Evolutionary conservation across 1,140 invertebrate genomes (phyloP).

Genomic region (Bombus confusus): DNA sequence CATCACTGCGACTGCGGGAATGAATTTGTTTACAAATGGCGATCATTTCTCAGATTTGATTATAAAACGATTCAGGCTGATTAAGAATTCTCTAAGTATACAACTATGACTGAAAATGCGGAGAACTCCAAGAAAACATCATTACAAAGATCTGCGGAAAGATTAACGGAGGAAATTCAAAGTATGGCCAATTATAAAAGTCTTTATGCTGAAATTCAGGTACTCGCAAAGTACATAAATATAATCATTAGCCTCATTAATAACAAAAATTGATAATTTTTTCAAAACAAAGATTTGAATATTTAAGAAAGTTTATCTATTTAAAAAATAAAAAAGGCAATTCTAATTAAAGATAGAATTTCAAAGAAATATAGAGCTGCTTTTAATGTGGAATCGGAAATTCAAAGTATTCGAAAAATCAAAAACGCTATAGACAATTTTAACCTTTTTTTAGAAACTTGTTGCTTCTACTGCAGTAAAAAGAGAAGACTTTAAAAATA

Average conservation of each 20-base stretch:
- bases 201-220: conserved; percentile 86
- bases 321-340: not conserved
- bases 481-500: conserved; percentile 89
- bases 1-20: not conserved
- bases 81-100: not conserved
- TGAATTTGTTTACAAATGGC: conserved; percentile 80
- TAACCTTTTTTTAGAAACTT: conserved; percentile 84
- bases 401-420: conserved; percentile 24
- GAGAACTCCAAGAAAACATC: conserved; percentile 83
- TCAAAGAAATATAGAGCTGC: not conserved
- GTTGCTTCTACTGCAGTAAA: conserved; percentile 88
- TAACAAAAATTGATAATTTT: not conserved
- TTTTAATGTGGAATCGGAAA: not conserved
- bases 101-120: conserved; percentile 71
- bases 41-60: conserved; percentile 34
- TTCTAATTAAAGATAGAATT: not conserved
- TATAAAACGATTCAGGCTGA: not conserved
- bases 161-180: conserved; percentile 85
- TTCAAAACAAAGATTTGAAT: not conserved
- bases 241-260: too few species aligned
- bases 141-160: conserved; percentile 85
- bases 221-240: conserved; percentile 61
- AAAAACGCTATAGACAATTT: conserved; percentile 20
- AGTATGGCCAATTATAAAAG: conserved; percentile 85
- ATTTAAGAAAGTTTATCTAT: not conserved